A percentile compares a stretch with the other conserved stretches of the same genome.
phyloP scores from a whole-genome alignment of 2,113 vertebrate genomes.

The Neolamprologus kungweensis region DNA sequence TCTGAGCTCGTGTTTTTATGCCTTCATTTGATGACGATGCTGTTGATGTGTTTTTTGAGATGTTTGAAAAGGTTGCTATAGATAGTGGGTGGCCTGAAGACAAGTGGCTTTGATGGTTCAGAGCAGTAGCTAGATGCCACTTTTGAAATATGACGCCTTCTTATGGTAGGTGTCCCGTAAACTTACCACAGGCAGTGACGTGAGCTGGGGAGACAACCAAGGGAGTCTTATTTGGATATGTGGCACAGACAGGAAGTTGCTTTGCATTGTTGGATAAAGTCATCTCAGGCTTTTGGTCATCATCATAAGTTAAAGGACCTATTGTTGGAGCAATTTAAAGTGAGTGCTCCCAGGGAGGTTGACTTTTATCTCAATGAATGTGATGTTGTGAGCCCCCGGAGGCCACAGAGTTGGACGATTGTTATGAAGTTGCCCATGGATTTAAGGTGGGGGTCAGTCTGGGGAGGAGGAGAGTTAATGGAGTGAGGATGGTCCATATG shows the following conservation, averaged over 20 bases:
- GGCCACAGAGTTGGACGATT: background rate
- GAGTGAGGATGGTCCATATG: background rate
- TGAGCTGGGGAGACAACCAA: background rate
- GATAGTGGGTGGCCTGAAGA: background rate
- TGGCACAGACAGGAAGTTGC: background rate
- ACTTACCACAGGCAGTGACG: fast-evolving
- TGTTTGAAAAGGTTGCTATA: background rate
- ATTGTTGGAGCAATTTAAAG: background rate
- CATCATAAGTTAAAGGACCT: background rate
- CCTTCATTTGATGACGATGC: background rate
- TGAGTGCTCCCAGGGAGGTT: background rate
- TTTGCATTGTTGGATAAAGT: background rate
- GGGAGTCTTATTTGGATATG: background rate
- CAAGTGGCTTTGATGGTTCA: background rate
- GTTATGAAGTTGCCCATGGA: background rate
- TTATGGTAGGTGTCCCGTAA: fast-evolving
- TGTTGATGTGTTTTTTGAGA: background rate
- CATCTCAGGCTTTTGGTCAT: background rate
- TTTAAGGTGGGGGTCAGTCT: background rate
- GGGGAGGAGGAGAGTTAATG: background rate
- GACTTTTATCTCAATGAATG: background rate
- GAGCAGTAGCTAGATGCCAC: background rate
- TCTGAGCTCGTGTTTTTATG: background rate
- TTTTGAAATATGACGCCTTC: background rate
- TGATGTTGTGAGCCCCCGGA: background rate